Evolutionary conservation across 92 coral and sea anemone species (phyloP).

Genomic region (Siderastrea siderea): DNA sequence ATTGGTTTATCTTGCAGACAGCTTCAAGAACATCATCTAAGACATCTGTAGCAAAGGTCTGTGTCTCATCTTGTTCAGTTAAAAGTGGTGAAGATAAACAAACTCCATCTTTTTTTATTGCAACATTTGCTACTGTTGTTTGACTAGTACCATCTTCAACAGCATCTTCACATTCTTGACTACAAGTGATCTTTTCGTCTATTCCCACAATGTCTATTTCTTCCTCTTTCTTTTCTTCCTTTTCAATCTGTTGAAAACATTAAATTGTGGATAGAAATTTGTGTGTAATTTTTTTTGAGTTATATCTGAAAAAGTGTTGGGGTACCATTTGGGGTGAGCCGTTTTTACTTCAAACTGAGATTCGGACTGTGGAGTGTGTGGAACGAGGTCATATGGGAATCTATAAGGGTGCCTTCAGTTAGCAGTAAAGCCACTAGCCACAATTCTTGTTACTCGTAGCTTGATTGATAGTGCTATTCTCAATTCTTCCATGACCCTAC

Average conservation of each 20-base stretch:
- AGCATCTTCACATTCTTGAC: background rate
- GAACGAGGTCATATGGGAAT: too few relatives aligned
- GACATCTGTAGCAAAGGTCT: background rate
- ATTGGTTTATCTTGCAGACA: background rate
- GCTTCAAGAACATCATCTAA: slow-evolving; percentile 2
- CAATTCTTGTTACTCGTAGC: too few relatives aligned
- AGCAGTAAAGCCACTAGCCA: too few relatives aligned
- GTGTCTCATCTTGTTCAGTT: background rate
- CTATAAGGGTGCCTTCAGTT: too few relatives aligned
- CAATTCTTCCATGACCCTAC: too few relatives aligned
- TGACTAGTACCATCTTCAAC: background rate
- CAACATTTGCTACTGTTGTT: background rate
- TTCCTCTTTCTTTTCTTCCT: background rate
- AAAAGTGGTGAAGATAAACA: background rate
- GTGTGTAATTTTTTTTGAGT: too few relatives aligned
- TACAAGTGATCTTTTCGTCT: background rate
- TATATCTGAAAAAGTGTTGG: too few relatives aligned
- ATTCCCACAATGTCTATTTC: slow-evolving; percentile 11
- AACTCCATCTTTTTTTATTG: background rate
- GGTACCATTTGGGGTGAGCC: too few relatives aligned
- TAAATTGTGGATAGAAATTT: background rate
- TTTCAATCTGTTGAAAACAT: background rate
- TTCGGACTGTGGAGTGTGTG: too few relatives aligned
- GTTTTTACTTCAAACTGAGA: too few relatives aligned
- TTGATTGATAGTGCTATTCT: too few relatives aligned